Evolutionary conservation across 2,888 invertebrate genomes (phyloP), one percentile per base, ranked within the genome.

Genomic region (Drosophila mettleri): DNA sequence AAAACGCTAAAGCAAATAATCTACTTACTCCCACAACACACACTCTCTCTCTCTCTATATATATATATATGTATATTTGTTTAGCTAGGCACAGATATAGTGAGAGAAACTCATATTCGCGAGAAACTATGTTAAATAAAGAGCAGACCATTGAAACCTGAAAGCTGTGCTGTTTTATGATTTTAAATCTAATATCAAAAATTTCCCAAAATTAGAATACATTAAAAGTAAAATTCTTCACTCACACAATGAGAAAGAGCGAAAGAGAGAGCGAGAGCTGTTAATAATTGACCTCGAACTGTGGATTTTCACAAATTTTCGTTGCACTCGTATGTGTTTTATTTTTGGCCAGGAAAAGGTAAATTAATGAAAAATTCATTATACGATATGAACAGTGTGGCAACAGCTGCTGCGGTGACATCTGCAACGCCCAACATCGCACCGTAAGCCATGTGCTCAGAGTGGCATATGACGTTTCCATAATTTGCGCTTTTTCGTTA

Each of bases 281-380:
- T 34, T 41, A 41, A 52, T 63, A 55, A 66, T 53, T 62, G 59
- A 66, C 60, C 61, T 39, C 60, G 29, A 48, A 39, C 48, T 36
- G 65, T 18, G 51, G 34, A 33, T 39, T 2, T 58, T 7, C 43
- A 41, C 33, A 6, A 22, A 34, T 49, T 64, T 52, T 53, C 18
- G 18, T 2, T n/a, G 31, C n/a, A n/a, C n/a, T n/a, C n/a, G n/a
- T 58, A 10, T 59, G 7, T 36, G 34, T 48, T 63, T 71, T 46
- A 41, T 60, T 66, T 67, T 68, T 24, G 64, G 54, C 18, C 48
- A 33, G 49, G 31, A 20, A 51, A 45, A 72, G 62, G 38, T 41
- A 74, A 82, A 82, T 74, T 87, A 85, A 74, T 82, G 57, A 71
- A 85, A 85, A 51, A 79, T 79, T 71, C 64, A 82, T 68, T 62